Evolutionary conservation across 2,797 vertebrate species (phyloP).

Genomic region (Lates japonicus): DNA sequence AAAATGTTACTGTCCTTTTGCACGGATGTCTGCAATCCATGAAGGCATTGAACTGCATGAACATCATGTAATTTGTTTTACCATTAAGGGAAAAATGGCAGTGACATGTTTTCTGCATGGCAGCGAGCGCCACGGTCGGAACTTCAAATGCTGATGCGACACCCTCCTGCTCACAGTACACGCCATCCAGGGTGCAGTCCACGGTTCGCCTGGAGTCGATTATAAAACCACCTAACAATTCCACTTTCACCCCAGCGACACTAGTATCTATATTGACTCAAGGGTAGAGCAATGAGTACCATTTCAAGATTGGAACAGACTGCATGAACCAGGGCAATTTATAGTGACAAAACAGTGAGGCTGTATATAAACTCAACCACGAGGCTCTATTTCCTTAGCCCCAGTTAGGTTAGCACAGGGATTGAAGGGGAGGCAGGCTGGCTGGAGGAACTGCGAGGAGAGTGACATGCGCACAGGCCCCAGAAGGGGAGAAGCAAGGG

Average conservation of each 20-base stretch:
- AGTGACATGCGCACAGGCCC: conserved; percentile 61
- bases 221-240: conserved; percentile 64
- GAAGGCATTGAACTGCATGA: conserved; percentile 43
- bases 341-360: conserved; percentile 51
- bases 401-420: conserved; percentile 50
- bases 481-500: conserved; percentile 37
- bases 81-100: background rate
- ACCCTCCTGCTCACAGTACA: conserved; percentile 28
- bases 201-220: conserved; percentile 67
- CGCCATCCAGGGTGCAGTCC: conserved; percentile 52
- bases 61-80: conserved; percentile 10
- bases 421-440: conserved; percentile 12
- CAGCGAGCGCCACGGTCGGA: conserved; percentile 16
- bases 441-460: conserved; percentile 7
- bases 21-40: conserved; percentile 53
- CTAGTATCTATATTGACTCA: too few species aligned
- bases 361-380: conserved; percentile 53
- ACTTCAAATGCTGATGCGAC: conserved; percentile 66
- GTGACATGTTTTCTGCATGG: conserved; percentile 12
- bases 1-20: conserved; percentile 45
- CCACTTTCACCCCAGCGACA: conserved; percentile 63
- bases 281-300: conserved; percentile 44
- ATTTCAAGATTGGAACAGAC: conserved; percentile 62
- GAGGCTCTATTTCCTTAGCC: conserved; percentile 41
- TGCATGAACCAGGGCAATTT: conserved; percentile 50